Evolutionary conservation across 2,888 invertebrate species (phyloP), one percentile per base, ranked within the genome.

Genomic region (Pinctada fucata): DNA sequence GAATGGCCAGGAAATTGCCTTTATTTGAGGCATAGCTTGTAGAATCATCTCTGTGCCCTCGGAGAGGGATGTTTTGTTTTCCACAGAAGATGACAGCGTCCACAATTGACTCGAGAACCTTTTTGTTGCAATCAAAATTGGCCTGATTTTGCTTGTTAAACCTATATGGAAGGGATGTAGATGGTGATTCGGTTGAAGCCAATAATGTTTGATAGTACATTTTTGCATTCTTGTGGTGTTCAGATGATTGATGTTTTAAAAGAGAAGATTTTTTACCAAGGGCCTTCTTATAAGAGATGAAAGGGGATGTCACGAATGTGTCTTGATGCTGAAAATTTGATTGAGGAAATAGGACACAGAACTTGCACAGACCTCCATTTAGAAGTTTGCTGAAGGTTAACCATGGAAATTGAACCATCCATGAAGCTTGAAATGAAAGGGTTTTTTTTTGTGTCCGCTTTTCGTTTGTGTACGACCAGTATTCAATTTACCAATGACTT

Each of bases 291-390:
- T 52, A 52, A 52, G 58, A 5, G 58, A 10, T 52, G 58, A 48
- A 69, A 69, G 69, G 69, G 6, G 47, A 49, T n/a, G 69, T 69
- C 45, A 69, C 69, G 49, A 69, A 69, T 49, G 69, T 69, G 49
- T 69, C 3, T 49, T 69, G 50, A 48, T 69, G 69, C 49, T 48
- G 69, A 49, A 69, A 16, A 69, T 69, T 49, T 49, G 13, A 69
- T 13, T 48, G 49, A 69, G 49, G 49, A 3, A 69, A 69, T 13
- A 69, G 47, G 49, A 69, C 69, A 69, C 69, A 69, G 49, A 48
- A 3, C 10, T 52, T 52, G 58, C 49, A 69, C 5, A 69, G 69
- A 48, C 49, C 69, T 2, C 49, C 69, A 69, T 47, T 69, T 69
- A 69, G 49, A 45, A 69, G 69, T 49, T 69, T 69, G 69, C 69